phyloP scores from a whole-genome alignment of 2,113 vertebrate genomes.

The Ornithorhynchus anatinus region DNA sequence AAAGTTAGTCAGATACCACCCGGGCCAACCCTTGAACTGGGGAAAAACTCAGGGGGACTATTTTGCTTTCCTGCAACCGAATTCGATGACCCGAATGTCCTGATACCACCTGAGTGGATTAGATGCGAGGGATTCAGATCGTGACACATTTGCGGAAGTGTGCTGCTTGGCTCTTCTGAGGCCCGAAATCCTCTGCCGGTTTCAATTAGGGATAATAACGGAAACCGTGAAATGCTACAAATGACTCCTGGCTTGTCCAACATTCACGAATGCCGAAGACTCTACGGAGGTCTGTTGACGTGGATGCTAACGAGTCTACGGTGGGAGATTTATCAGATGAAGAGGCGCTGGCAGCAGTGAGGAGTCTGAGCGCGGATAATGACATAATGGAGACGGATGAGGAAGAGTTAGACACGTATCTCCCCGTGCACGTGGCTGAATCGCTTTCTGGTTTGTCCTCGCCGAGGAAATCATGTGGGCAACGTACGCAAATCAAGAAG shows the following conservation, averaged over 20 bases:
- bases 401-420: neutral
- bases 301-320: constrained; percentile 34
- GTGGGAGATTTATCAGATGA: constrained; percentile 28
- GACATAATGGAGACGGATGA: neutral
- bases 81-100: no score
- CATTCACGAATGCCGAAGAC: constrained; percentile 23
- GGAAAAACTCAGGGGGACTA: no score
- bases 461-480: neutral
- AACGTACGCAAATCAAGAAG: neutral
- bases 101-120: no score
- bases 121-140: no score
- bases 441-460: neutral
- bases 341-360: constrained; percentile 28
- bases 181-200: constrained; percentile 57
- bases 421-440: neutral
- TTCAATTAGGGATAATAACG: constrained; percentile 50
- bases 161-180: no score
- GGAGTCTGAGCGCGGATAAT: constrained; percentile 28
- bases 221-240: constrained; percentile 23
- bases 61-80: no score
- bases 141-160: no score
- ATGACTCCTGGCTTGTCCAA: constrained; percentile 35
- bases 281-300: constrained; percentile 48
- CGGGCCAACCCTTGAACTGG: no score
- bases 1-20: no score